A percentile compares a stretch with the other conserved stretches of the same genome.
These are phyloP conservation scores for Melanargia galathea DNA, from an alignment of 2,888 invertebrate species.

Conservation along the genomic window DNA sequence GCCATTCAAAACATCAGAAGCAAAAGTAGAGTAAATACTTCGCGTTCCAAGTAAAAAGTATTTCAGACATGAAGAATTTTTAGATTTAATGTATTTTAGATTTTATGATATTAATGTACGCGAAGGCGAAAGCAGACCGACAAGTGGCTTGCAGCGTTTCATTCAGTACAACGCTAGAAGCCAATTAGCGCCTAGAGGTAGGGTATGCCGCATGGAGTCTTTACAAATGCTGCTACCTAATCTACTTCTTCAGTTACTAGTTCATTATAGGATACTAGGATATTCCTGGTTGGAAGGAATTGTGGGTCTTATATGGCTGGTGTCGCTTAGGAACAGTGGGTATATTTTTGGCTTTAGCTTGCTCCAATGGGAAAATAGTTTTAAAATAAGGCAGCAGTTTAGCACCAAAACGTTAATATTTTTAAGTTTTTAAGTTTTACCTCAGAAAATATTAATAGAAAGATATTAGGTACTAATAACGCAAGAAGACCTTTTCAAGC, in stretches of 20 bases:
- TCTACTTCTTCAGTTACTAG: background rate
- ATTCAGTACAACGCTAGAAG: background rate
- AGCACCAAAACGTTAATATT: no score
- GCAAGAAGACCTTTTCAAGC: no score
- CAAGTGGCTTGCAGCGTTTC: background rate
- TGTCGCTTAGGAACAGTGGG: no score
- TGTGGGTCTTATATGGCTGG: background rate
- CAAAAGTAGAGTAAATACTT: background rate
- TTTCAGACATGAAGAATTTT: background rate
- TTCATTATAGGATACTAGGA: background rate
- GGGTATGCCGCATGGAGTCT: no score
- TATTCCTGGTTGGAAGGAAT: background rate
- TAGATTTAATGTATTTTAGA: constrained; percentile 6
- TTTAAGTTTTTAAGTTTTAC: no score
- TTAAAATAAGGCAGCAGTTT: no score
- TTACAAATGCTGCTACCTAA: constrained; percentile 1
- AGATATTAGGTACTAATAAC: no score
- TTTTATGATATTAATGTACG: no score
- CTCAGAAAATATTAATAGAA: no score
- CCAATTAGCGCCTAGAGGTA: constrained; percentile 6
- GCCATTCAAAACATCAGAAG: background rate
- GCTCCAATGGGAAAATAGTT: no score
- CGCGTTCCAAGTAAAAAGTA: background rate
- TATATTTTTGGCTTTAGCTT: no score
- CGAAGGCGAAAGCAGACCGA: background rate